A percentile compares a stretch with the other conserved stretches of the same genome.
phyloP scores from a whole-genome alignment of 2,888 invertebrate species.

The Ochropleura plecta region DNA sequence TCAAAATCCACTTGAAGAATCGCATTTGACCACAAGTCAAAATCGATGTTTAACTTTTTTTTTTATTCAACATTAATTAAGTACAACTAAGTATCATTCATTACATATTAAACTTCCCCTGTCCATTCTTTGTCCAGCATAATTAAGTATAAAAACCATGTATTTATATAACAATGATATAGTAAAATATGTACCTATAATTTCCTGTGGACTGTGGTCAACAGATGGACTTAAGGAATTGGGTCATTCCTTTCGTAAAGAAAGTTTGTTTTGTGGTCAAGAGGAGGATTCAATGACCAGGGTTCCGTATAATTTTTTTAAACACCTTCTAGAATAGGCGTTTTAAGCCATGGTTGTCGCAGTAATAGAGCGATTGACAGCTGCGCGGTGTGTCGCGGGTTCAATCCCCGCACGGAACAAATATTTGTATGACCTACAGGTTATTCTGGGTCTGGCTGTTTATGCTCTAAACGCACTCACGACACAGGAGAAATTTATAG shows the following conservation, averaged over 20 bases:
- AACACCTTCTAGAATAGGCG: neutral
- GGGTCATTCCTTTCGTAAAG: conserved; percentile 44
- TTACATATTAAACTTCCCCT: conserved; percentile 21
- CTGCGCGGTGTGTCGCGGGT: too few species aligned
- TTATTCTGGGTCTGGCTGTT: too few species aligned
- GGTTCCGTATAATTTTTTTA: conserved; percentile 54
- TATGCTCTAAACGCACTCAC: too few species aligned
- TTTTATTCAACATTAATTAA: too few species aligned
- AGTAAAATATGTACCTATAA: conserved; percentile 30
- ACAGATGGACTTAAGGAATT: conserved; percentile 51
- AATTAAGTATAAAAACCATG: conserved; percentile 23
- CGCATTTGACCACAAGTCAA: conserved; percentile 18
- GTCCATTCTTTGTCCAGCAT: conserved; percentile 17
- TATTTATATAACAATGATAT: conserved; percentile 49
- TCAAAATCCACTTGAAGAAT: neutral
- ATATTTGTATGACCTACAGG: too few species aligned
- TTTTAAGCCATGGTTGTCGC: too few species aligned
- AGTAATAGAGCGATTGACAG: too few species aligned
- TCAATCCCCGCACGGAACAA: too few species aligned
- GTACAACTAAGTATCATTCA: neutral
- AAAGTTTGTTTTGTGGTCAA: conserved; percentile 49
- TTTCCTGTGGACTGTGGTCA: conserved; percentile 46
- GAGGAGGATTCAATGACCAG: neutral
- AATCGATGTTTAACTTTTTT: neutral
- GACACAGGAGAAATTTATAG: too few species aligned